Evolutionary conservation across 2,888 invertebrate species (phyloP), one percentile per base, ranked within the genome.

Genomic region (Spisula subtruncata): DNA sequence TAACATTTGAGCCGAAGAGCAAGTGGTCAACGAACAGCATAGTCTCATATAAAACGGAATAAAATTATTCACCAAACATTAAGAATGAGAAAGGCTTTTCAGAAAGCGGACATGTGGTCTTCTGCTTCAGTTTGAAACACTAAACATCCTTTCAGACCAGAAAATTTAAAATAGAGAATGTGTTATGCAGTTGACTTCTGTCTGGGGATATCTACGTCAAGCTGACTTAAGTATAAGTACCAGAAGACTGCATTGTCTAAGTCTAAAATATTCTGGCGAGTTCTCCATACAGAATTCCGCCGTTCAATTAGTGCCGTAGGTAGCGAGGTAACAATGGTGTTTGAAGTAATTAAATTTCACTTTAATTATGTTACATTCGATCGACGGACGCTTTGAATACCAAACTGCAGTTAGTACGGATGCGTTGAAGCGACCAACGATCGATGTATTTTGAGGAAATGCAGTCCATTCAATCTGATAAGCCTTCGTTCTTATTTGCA

Each of bases 311-410:
- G 75, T 75, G n/a, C 25, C 25, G 75, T 32, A 60, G 25, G n/a
- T 75, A 18, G n/a, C 12, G 35, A 35, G 32, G 75, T 75, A 35
- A 35, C 18, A 35, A 0, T 75, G 75, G 75, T 75, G 75, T 75
- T 75, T 35, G 10, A 75, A 32, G 35, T 75, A 75, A 75, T 75
- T 75, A 75, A 75, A 75, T 75, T 75, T 25, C 75, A 75, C 4
- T 75, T 75, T 75, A 75, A 75, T 75, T 35, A 75, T 75, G 32
- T 75, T 75, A 75, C 32, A 75, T 75, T 75, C 75, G 75, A 75
- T 75, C 75, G 75, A 16, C 32, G 75, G 75, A 35, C 75, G 29
- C 35, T 75, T 18, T 32, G 75, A 2, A 75, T 35, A 32, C 32
- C 75, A 25, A n/a, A 75, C 35, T 18, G 32, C 35, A 75, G 75